Evolutionary conservation across 2,797 vertebrate genomes (phyloP), one percentile per base, ranked within the genome.

Genomic region (Xenops minutus): DNA sequence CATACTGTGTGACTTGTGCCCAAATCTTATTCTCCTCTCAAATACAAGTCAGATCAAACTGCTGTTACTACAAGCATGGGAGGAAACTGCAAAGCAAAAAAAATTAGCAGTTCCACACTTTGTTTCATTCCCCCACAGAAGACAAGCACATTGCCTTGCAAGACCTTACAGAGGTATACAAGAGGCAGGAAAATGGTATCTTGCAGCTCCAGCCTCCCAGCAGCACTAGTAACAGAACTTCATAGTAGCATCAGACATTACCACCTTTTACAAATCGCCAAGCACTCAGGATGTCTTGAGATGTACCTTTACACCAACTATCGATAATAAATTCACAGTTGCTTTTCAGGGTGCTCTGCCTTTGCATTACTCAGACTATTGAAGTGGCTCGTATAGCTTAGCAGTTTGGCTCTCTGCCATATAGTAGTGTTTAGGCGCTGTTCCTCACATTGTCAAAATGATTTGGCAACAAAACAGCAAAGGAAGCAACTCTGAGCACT

Each of bases 391-490:
- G 4, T 58, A 74, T 0, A 84, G 51, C 73, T 66, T 59, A 59
- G 77, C 18, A 51, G 52, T 54, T 89, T 54, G 90, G 93, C 82
- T 29, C 9, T 12, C 24, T 82, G 91, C 85, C 76, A 59, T 9
- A 30, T 9, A 49, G 37, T 22, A 79, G 39, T 19, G 34, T 72
- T 93, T 64, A 86, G 88, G 63, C 1, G 0, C 79, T 49, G 62
- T 29, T 95, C 78, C 69, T 83, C n/a, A 18, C 2, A 1, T 63
- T 74, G 91, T 83, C 92, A 92, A 63, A 88, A 85, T 71, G 79
- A 48, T 63, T 79, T 51, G 73, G 85, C 88, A 67, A 43, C 88
- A 54, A 69, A 95, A 84, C 61, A 73, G 95, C 75, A 69, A 69
- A 44, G 69, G 62, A 92, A 86, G 76, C n/a, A 86, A 85, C 83